Evolutionary conservation across 2,888 invertebrate species (phyloP).

Genomic region (Aphelenchoides bicaudatus): DNA sequence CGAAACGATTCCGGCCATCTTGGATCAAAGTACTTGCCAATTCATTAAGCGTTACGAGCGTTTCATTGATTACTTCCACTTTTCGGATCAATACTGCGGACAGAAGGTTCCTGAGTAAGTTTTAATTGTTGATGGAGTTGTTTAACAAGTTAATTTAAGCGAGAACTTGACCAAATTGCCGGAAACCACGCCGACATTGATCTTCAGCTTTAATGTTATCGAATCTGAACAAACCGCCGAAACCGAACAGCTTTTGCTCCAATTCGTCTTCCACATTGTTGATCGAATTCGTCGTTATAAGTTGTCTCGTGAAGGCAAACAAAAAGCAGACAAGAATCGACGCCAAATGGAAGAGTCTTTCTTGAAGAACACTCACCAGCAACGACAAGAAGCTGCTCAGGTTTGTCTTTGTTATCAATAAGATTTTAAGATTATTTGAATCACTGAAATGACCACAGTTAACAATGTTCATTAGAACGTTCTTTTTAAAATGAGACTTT

Average conservation of each 20-base stretch:
- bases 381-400: conserved; percentile 91
- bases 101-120: conserved; percentile 82
- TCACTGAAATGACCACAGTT: neutral
- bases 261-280: conserved; percentile 83
- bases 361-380: conserved; percentile 89
- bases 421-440: neutral
- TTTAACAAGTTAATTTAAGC: conserved; percentile 32
- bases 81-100: conserved; percentile 90
- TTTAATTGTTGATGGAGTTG: conserved; percentile 20
- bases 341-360: conserved; percentile 87
- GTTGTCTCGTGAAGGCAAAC: conserved; percentile 52
- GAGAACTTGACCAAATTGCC: conserved; percentile 66
- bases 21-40: conserved; percentile 71
- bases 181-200: conserved; percentile 70
- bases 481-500: conserved; percentile 4
- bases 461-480: neutral
- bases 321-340: conserved; percentile 89
- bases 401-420: conserved; percentile 60
- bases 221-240: conserved; percentile 31
- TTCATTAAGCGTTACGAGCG: conserved; percentile 71
- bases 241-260: conserved; percentile 61
- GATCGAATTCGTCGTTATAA: conserved; percentile 77
- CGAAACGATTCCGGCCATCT: conserved; percentile 77
- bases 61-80: conserved; percentile 87
- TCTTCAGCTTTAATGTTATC: conserved; percentile 70